Percentiles rank a stretch among this genome's conserved stretches.
Evolutionary conservation across 2,888 invertebrate genomes (phyloP).

Genomic region (Adela reaumurella): DNA sequence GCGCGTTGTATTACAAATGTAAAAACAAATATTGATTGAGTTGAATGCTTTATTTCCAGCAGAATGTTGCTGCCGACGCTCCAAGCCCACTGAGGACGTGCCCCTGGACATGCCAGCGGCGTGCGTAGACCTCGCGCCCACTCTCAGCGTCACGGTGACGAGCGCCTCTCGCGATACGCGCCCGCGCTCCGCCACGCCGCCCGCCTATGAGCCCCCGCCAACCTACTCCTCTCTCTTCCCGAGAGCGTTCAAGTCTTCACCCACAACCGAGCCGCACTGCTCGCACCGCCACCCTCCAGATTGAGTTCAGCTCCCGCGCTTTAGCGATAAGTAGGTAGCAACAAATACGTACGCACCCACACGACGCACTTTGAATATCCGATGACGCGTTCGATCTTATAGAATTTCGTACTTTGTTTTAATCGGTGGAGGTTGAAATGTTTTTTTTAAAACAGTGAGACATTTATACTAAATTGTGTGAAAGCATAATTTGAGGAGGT

Average conservation of each 20-base stretch:
- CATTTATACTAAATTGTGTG: no score
- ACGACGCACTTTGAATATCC: not conserved
- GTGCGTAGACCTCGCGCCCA: slow-evolving; percentile 43
- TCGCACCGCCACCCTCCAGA: slow-evolving; percentile 44
- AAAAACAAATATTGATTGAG: no score
- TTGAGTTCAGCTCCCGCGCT: slow-evolving; percentile 18
- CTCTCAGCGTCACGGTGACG: slow-evolving; percentile 31
- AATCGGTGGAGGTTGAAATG: no score
- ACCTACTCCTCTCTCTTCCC: slow-evolving; percentile 67
- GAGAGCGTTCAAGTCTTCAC: slow-evolving; percentile 40
- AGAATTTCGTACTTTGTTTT: no score
- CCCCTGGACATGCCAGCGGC: slow-evolving; percentile 43
- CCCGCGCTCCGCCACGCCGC: slow-evolving; percentile 42
- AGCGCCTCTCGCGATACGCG: slow-evolving; percentile 29
- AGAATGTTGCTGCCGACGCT: slow-evolving; percentile 51
- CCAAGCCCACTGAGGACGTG: slow-evolving; percentile 39
- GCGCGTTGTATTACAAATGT: no score
- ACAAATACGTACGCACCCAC: not conserved
- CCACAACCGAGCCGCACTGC: slow-evolving; percentile 39
- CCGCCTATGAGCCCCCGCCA: slow-evolving; percentile 65
- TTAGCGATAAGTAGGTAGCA: not conserved
- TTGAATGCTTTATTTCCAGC: slow-evolving; percentile 20
- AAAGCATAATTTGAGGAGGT: no score
- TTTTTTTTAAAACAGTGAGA: no score
- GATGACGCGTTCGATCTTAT: not conserved